These are phyloP conservation scores for Acropternis orthonyx DNA, from an alignment of 2,797 vertebrate species.

Conservation along the genomic window DNA sequence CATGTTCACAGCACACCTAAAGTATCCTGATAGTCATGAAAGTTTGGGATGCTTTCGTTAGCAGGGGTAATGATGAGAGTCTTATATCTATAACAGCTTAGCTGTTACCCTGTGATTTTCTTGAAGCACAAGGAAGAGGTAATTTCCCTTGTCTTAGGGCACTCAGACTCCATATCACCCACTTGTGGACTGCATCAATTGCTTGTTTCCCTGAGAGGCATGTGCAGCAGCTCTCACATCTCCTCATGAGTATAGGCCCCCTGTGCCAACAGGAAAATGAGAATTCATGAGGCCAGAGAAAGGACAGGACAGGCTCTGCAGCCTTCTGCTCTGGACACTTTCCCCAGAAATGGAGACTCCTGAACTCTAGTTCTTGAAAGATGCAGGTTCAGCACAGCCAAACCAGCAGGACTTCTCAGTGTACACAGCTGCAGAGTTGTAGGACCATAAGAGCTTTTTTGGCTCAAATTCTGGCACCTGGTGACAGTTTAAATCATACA, in stretches of 20 bases:
- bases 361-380: not conserved
- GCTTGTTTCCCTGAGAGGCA: not conserved
- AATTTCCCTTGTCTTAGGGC: not conserved
- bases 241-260: not conserved
- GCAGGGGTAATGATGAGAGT: not conserved
- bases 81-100: not conserved
- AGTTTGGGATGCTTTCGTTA: not conserved
- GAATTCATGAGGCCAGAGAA: not conserved
- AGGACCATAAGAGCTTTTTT: constrained; percentile 18
- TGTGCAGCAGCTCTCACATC: not conserved
- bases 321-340: not conserved
- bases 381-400: not conserved
- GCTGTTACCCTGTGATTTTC: not conserved
- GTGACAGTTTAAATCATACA: constrained; percentile 7
- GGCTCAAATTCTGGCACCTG: not conserved
- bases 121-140: not conserved
- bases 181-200: not conserved
- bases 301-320: not conserved
- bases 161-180: not conserved
- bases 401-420: constrained; percentile 12
- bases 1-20: not conserved
- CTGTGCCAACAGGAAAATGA: not conserved
- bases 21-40: not conserved
- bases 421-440: constrained; percentile 32
- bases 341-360: not conserved